Conservation (phyloP, 1,140 invertebrate genomes). For the Anastrepha obliqua region DNA sequence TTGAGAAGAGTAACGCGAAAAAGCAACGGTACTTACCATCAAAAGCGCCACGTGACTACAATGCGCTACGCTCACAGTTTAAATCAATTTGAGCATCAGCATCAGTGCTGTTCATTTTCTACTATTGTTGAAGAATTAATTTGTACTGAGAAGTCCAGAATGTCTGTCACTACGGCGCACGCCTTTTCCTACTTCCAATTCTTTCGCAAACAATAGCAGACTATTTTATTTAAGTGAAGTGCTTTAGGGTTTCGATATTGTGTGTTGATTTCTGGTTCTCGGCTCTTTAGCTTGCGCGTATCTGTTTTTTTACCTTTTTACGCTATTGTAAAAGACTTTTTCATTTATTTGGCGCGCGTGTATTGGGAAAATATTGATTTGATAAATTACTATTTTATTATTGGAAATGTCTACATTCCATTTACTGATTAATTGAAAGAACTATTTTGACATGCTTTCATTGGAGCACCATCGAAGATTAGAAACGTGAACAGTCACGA, state of each 20-base stretch:
- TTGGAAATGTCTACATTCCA: not conserved
- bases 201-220: not conserved
- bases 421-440: too few relatives aligned
- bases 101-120: not conserved
- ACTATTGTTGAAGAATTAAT: constrained; percentile 26
- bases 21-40: not conserved
- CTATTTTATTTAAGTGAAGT: not conserved
- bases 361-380: not conserved
- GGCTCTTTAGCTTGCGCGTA: not conserved
- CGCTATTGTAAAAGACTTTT: not conserved
- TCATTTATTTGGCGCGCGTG: not conserved
- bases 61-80: not conserved
- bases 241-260: not conserved
- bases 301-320: not conserved
- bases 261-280: not conserved
- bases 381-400: not conserved
- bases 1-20: not conserved
- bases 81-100: not conserved
- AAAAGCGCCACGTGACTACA: constrained; percentile 27
- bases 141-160: not conserved
- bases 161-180: not conserved
- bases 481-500: too few relatives aligned
- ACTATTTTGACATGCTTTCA: too few relatives aligned
- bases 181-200: not conserved
- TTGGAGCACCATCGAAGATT: too few relatives aligned